Evolutionary conservation across 2,797 vertebrate species (phyloP).

Genomic region (Fistularia commersonii): DNA sequence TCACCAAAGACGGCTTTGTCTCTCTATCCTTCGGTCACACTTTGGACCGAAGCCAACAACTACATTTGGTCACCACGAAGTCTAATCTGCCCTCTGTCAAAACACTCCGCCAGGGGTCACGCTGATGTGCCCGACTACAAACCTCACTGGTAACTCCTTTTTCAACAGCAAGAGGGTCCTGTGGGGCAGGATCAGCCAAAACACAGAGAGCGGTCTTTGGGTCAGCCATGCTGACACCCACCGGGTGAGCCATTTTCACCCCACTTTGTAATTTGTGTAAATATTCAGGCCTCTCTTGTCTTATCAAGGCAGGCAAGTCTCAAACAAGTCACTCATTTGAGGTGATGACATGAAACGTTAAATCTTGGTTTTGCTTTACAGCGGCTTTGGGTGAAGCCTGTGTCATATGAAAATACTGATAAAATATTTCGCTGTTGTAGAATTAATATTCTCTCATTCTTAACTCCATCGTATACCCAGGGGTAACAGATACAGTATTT

Average conservation of each 20-base stretch:
- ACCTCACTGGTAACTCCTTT: slow-evolving; percentile 21
- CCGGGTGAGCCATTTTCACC: no score
- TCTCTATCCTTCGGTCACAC: slow-evolving; percentile 10
- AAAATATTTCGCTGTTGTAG: not conserved
- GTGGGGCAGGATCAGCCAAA: slow-evolving; percentile 27
- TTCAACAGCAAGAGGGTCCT: slow-evolving; percentile 12
- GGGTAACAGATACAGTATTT: no score
- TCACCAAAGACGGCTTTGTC: slow-evolving; percentile 32
- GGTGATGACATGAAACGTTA: no score
- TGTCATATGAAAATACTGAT: no score
- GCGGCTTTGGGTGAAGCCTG: no score
- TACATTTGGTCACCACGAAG: slow-evolving; percentile 34
- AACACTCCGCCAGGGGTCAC: slow-evolving; percentile 42
- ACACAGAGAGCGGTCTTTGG: not conserved
- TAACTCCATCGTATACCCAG: not conserved
- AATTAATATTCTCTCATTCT: not conserved
- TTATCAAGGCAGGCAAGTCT: no score
- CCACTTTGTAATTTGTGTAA: no score
- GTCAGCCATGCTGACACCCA: slow-evolving; percentile 6
- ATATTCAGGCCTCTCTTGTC: no score
- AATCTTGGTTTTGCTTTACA: no score
- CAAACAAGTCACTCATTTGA: no score
- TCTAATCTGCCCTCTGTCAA: slow-evolving; percentile 58
- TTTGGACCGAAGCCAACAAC: slow-evolving; percentile 38
- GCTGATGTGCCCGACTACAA: slow-evolving; percentile 18